Base-by-base conservation (phyloP, 2,888 invertebrate species). In the Cryptus viduatorius region DNA sequence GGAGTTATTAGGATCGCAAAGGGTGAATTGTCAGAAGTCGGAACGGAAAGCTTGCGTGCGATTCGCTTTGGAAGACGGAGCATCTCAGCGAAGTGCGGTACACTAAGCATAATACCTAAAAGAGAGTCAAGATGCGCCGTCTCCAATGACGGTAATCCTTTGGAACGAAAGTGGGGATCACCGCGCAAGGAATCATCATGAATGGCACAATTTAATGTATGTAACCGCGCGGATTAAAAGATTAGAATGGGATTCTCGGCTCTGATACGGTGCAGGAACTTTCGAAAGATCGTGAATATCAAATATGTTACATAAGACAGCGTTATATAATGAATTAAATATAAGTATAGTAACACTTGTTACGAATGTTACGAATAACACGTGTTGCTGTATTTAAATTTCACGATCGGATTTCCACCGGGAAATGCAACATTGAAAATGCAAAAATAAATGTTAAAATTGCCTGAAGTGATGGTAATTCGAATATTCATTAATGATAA, bases 161-260 rank as follows among this genome's bases (percentile, higher is more conserved):
- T 16, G 50, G 14, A 76, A 76, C 65, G 64, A 76, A 65, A 76
- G 42, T n/a, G 65, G 42, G 50, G 29, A 65, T 56, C 42, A 7
- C 31, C 50, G 65, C 4, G 12, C 31, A 12, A 8, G 16, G 75
- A 19, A 16, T 48, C 24, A 65, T 65, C 65, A 19, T 37, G 50
- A 75, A 44, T 75, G 64, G 50, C 37, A 75, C 19, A 42, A 65
- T 65, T 76, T 19, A 14, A 76, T 42, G 65, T 50, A 65, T 24
- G 37, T 65, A 53, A 76, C 24, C 48, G 75, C 50, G 3, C 19
- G 24, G 67, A 77, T 78, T 68, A 59, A 16, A 46, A n/a, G 72
- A 73, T 73, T 59, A 46, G 46, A 73, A 73, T 73, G 7, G n/a
- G 16, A 29, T 59, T 73, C 72, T 59, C 14, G 59, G 1, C 10